Base-by-base conservation (phyloP, 2,113 vertebrate species). In the Chinchilla lanigera region DNA sequence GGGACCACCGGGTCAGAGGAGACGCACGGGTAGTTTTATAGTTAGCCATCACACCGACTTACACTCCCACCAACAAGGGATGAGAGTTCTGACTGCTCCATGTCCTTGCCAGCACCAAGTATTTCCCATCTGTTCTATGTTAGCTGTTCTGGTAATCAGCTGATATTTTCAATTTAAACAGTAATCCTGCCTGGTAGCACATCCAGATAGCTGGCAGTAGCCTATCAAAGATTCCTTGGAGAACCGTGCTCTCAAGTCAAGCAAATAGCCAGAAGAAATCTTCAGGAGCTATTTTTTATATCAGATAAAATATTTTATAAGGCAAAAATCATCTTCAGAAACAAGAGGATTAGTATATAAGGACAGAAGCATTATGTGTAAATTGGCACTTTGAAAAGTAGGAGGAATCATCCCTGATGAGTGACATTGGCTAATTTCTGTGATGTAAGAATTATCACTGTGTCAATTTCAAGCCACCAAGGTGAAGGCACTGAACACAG, bases 211-310 rank as follows among this genome's bases (percentile, higher is more conserved):
- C 61, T 58, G 38, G 61, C 47, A 89, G 73, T 86, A 86, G 24
- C 41, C 86, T 67, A 75, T 60, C 90, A 96, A 86, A 86, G 71
- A 35, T 20, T 75, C 30, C 26, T 63, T 67, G 14, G 56, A 82
- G 35, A 93, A 75, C 58, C 30, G 14, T 44, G 26, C 33, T 81
- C 19, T 93, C 63, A 58, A 50, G 33, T 67, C 81, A 80, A 58
- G 80, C 54, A 71, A 89, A 85, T 63, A 86, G 22, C 28, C 35
- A 19, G 56, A 96, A 78, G 44, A 95, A 52, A 90, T 67, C 44
- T 52, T 16, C 28, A 75, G 19, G 8, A 86, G 56, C 16, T 95
- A 33, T 52, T 95, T 95, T 90, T 92, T 61, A 77, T 81, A 24
- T 65, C 38, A 41, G 38, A 8, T 24, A 44, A 86, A 92, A 1